These are phyloP conservation scores for Tricholauxania praeusta DNA, from an alignment of 2,888 invertebrate genomes.

Conservation along the genomic window DNA sequence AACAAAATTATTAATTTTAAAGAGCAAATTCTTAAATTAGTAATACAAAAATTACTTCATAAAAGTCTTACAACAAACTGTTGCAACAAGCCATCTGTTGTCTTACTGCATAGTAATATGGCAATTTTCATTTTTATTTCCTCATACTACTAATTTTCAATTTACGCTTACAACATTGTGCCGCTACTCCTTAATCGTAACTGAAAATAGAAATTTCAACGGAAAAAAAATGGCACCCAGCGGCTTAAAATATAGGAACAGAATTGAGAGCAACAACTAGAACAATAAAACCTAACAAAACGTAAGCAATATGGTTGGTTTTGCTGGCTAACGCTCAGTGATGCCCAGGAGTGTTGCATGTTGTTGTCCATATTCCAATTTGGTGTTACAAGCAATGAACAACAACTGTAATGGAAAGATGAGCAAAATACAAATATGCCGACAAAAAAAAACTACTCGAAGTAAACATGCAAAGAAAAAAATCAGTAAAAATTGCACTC, in stretches of 20 bases:
- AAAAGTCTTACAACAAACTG: too few species aligned
- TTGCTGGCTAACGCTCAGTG: too few species aligned
- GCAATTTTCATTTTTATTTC: too few species aligned
- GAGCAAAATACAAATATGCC: neutral
- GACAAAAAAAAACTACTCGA: neutral
- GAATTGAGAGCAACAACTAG: neutral
- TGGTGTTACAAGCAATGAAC: neutral
- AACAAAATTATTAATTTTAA: conserved; percentile 21
- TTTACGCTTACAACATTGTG: too few species aligned
- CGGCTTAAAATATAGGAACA: conserved; percentile 10
- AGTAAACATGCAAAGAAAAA: neutral
- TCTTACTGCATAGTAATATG: too few species aligned
- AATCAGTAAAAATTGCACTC: neutral
- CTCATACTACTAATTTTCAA: too few species aligned
- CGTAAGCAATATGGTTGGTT: neutral
- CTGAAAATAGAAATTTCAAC: neutral
- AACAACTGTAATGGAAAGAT: neutral
- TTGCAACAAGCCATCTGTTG: too few species aligned
- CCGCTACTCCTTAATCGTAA: too few species aligned
- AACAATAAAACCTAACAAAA: neutral
- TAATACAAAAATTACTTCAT: too few species aligned
- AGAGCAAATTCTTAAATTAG: neutral
- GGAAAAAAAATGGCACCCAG: conserved; percentile 1
- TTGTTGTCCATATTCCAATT: too few species aligned
- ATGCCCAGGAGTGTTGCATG: too few species aligned